Base-by-base conservation (phyloP, 2,797 vertebrate species). In the Phalloptychus januarius region DNA sequence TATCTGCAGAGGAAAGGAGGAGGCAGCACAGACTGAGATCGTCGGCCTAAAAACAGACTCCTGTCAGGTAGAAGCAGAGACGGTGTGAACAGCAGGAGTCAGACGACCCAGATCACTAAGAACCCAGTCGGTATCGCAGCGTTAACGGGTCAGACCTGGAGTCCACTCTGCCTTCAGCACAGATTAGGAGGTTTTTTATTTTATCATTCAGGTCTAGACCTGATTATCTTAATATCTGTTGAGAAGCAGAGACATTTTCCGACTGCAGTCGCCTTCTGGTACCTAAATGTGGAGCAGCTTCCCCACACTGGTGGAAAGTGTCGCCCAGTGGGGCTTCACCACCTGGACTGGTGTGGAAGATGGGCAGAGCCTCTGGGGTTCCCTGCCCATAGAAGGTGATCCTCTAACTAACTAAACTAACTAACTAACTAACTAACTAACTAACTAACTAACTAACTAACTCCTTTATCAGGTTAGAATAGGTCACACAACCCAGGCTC, bases 261-360 rank as follows among this genome's bases (percentile, higher is more conserved):
- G 82, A 80, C 42, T 25, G 18, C 0, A 73, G 80, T 81, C 76
- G 42, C 79, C 74, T 78, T 79, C 63, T 80, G 56, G n/a, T 89
- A 56, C 86, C 50, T 76, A 76, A 76, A 76, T 79, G 75, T 74
- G 83, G 83, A 80, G 76, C 74, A 83, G 83, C 87, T 86, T 94
- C 94, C 89, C 89, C 93, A 90, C 90, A 88, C 78, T 80, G 85
- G 94, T 93, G 93, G 86, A 91, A 94, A 94, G 88, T 95, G 93
- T 90, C 92, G 94, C 93, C 93, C 93, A 90, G 93, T 92, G 91
- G 94, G 93, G 91, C 92, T 94, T 94, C 92, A 83, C 89, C 93
- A 94, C 94, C 93, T 92, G 91, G 83, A 75, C 83, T 87, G 88
- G 82, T 89, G 91, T 78, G 74, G 61, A 28, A 40, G 50, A 44